Conservation (phyloP, 2,113 vertebrate genomes). For the Syngnathoides biaculeatus region DNA sequence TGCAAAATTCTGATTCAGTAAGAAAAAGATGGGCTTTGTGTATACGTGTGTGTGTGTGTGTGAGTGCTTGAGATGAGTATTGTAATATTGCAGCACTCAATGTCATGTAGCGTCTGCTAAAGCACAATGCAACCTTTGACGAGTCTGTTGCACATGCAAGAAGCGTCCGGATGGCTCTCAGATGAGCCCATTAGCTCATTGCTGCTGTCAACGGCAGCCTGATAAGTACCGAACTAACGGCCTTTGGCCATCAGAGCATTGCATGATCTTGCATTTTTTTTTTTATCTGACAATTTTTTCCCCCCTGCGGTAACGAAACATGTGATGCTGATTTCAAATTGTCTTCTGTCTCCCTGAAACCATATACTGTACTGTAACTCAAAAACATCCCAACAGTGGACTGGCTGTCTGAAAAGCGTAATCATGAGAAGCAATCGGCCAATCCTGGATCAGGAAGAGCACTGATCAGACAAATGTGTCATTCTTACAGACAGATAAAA, state of each 20-base stretch:
- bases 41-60: background rate
- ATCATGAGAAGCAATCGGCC: slow-evolving; percentile 43
- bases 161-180: slow-evolving; percentile 52
- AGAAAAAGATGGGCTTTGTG: slow-evolving; percentile 8
- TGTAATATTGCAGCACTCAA: slow-evolving; percentile 23
- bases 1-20: slow-evolving; percentile 31
- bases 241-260: slow-evolving; percentile 54
- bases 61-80: slow-evolving; percentile 19
- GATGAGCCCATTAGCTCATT: slow-evolving; percentile 61
- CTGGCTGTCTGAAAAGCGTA: slow-evolving; percentile 31
- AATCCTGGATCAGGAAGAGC: slow-evolving; percentile 44
- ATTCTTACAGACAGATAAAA: slow-evolving; percentile 37
- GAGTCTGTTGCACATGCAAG: slow-evolving; percentile 29
- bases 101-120: slow-evolving; percentile 58
- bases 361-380: slow-evolving; percentile 32
- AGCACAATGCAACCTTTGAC: slow-evolving; percentile 48
- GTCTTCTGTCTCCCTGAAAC: slow-evolving; percentile 43
- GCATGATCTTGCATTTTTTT: slow-evolving; percentile 28
- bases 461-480: slow-evolving; percentile 48
- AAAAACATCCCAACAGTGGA: slow-evolving; percentile 23
- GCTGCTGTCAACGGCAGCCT: slow-evolving; percentile 52
- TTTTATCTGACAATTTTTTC: slow-evolving; percentile 53
- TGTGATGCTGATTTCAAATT: slow-evolving; percentile 33
- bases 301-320: slow-evolving; percentile 29
- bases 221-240: slow-evolving; percentile 44